phyloP scores from a whole-genome alignment of 2,113 vertebrate species.

The Eptesicus fuscus region DNA sequence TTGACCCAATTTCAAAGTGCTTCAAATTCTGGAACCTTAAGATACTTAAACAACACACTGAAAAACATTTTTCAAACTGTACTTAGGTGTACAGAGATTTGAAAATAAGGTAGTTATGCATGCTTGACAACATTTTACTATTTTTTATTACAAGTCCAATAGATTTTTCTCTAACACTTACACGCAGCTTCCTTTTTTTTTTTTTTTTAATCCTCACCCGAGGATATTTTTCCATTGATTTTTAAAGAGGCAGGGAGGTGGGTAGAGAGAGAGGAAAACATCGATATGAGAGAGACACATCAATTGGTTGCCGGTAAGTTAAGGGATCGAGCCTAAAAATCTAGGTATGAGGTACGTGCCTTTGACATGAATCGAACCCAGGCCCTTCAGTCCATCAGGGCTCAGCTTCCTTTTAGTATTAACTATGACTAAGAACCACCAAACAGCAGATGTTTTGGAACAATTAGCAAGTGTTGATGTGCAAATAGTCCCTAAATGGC shows the following conservation, averaged over 20 bases:
- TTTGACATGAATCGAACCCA: too few relatives aligned
- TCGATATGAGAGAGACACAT: too few relatives aligned
- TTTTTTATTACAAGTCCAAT: background rate
- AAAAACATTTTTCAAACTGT: background rate
- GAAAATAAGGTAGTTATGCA: background rate
- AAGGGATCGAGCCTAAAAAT: too few relatives aligned
- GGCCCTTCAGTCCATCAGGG: too few relatives aligned
- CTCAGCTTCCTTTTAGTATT: background rate
- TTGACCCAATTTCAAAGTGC: slow-evolving; percentile 11
- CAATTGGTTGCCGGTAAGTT: too few relatives aligned
- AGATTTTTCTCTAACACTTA: slow-evolving; percentile 5
- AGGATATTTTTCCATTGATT: too few relatives aligned
- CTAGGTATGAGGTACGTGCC: too few relatives aligned
- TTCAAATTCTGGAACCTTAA: background rate
- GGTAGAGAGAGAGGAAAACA: too few relatives aligned
- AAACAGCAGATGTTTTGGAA: background rate
- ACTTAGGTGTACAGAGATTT: background rate
- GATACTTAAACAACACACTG: background rate
- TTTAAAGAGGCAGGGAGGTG: too few relatives aligned
- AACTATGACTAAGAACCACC: background rate
- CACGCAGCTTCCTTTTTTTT: background rate
- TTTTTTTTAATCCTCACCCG: too few relatives aligned
- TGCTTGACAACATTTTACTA: background rate
- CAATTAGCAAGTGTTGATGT: slow-evolving; percentile 35
- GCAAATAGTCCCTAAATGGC: slow-evolving; percentile 13